Base-by-base conservation (phyloP, 2,113 vertebrate species). In the Stigmatopora argus region DNA sequence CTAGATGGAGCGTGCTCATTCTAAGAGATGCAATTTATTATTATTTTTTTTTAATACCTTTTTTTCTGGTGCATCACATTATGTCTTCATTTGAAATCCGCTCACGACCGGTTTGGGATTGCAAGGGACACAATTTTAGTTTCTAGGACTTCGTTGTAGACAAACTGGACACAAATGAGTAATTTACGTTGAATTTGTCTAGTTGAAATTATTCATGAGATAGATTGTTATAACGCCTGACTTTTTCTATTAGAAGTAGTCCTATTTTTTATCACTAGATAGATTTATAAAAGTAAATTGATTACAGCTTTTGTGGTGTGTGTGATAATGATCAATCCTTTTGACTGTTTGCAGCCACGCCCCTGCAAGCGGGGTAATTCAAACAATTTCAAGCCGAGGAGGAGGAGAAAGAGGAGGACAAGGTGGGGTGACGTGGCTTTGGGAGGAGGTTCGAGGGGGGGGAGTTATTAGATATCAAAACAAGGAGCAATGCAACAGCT, bases 321-420 rank as follows among this genome's bases (percentile, higher is more conserved):
- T 76, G 66, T 73, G 84, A 83, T 80, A 72, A 68, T 67, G 68
- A 56, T 77, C 71, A 63, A 53, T 69, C 78, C 83, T 55, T 67
- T 53, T 81, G 71, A 85, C 69, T 70, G 77, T 79, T 69, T 74
- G 65, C 15, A 52, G 18, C 71, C 74, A 72, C 80, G 77, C 87
- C 93, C 75, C 91, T 78, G 87, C 91, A 78, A 89, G 79, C 91
- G 73, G 86, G 91, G 92, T 94, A 94, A 96, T 96, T 95, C 94
- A 94, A 94, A 94, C 91, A 92, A 94, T 94, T 94, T 94, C 82
- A 90, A 84, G 92, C 83, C 95, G 93, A 96, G 96, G 23, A 3
- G 53, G 13, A 56, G 53, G 26, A 56, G 7, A 10, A 56, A 8
- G 52, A 26, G 21, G 21, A 52, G 11, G 19, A 21, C 3, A 11